Evolutionary conservation across 1,140 invertebrate species (phyloP).

Genomic region (Pectinophora gossypiella): DNA sequence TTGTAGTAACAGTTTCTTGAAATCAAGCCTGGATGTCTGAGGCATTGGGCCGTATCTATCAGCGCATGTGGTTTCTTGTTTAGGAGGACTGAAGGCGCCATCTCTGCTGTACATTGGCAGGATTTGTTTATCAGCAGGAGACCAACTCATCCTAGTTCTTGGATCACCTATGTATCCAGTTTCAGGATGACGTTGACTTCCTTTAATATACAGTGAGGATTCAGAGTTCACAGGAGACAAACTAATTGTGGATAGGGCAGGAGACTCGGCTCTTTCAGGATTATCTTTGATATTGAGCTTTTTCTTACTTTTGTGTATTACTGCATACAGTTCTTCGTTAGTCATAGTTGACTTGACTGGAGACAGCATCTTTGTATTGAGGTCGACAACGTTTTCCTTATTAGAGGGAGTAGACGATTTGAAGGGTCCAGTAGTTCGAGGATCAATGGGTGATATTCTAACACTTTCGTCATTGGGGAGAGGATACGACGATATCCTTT

Average conservation of each 20-base stretch:
- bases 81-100: conserved; percentile 59
- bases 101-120: conserved; percentile 11
- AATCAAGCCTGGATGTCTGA: conserved; percentile 85
- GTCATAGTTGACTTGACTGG: conserved; percentile 84
- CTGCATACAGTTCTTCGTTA: conserved; percentile 85
- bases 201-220: conserved; percentile 60
- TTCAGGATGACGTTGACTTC: conserved; percentile 71
- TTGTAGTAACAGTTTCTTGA: conserved; percentile 86
- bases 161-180: conserved; percentile 76
- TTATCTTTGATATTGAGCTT: conserved; percentile 81
- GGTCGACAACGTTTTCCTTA: conserved; percentile 58
- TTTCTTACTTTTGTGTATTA: conserved; percentile 87
- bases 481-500: not conserved
- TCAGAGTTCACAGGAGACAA: conserved; percentile 74
- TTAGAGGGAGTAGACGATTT: conserved; percentile 78
- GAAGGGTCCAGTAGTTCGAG: conserved; percentile 67
- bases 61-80: conserved; percentile 74
- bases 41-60: conserved; percentile 77
- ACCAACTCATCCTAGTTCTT: conserved; percentile 74
- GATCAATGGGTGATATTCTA: conserved; percentile 80
- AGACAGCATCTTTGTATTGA: conserved; percentile 71
- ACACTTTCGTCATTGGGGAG: conserved; percentile 51
- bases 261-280: conserved; percentile 74
- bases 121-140: conserved; percentile 63
- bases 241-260: conserved; percentile 70